Conservation (phyloP, 2,888 invertebrate genomes). For the Lysandra bellargus region DNA sequence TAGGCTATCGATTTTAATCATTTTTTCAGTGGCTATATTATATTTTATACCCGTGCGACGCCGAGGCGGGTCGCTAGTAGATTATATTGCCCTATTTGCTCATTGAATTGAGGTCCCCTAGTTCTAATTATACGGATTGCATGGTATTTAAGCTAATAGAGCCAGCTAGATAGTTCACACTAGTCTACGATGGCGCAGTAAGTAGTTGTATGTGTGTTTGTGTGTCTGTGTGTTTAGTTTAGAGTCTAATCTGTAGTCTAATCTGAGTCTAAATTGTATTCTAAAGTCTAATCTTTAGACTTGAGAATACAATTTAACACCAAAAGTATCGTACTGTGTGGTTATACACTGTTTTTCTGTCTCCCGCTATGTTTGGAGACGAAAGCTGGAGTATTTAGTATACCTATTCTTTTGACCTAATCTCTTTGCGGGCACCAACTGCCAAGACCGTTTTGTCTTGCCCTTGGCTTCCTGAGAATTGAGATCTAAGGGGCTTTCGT, state of each 20-base stretch:
- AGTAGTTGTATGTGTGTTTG: constrained; percentile 1
- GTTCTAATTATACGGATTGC: background rate
- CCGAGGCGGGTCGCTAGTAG: background rate
- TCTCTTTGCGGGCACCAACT: too few species aligned
- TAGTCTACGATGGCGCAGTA: background rate
- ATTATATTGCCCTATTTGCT: background rate
- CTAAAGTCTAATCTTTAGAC: background rate
- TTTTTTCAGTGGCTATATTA: too few species aligned
- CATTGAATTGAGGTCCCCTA: background rate
- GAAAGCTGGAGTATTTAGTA: background rate
- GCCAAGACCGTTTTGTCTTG: too few species aligned
- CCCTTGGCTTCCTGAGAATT: too few species aligned
- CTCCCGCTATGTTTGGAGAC: background rate
- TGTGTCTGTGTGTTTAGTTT: background rate
- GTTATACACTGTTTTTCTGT: too few species aligned
- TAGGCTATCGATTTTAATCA: too few species aligned
- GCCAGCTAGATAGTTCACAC: constrained; percentile 7
- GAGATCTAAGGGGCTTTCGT: too few species aligned
- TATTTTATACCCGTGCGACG: too few species aligned
- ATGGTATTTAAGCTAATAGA: constrained; percentile 13
- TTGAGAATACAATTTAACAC: background rate
- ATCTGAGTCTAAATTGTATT: too few species aligned
- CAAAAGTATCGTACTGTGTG: too few species aligned
- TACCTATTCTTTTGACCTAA: background rate
- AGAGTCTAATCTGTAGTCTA: too few species aligned